Base-by-base conservation (phyloP, 2,797 vertebrate species). In the Pseudochirops cupreus region DNA sequence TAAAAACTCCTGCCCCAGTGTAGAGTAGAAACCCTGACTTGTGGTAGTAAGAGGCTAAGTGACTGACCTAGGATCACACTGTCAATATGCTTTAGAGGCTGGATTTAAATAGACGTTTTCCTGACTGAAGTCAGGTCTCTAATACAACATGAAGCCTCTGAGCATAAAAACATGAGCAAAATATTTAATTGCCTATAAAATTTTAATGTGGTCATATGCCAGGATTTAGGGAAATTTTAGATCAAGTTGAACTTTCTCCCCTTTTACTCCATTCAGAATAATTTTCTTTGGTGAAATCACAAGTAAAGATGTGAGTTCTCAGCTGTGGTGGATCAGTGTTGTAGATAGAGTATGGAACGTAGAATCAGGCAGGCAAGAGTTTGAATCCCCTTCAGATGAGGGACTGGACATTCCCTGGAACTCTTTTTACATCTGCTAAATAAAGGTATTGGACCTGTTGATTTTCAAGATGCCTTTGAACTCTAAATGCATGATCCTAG, bases 181-280 rank as follows among this genome's bases (percentile, higher is more conserved):
- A 7, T 1, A 46, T 92, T 93, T 96, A 90, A 13, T 56, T 92
- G 56, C 56, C 31, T 62, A 91, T 11, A 16, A 92, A 94, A 92
- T 90, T 95, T 29, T 52, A 24, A 91, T 31, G 0, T 58, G 39
- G 21, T 10, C 0, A 26, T 21, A 11, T 46, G 4, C 26, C 46
- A 3, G 24, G 39, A 87, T 87, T 9, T 56, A 54, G 55, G 87
- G 31, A 93, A 56, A 94, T 92, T 96, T 53, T 59, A 82, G 74
- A 46, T 46, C n/a, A 46, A 46, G 18, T 82, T 82, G 18, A 82
- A 82, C 46, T 82, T 21, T 39, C n/a, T 24, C 18, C 24, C 0
- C n/a, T 7, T 82, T 24, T 46, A 7, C 18, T 50, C 39, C 74
- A 50, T 28, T 50, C 21, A 87, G 39, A 87, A 50, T 50, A 21